Evolutionary conservation across 1,140 invertebrate genomes (phyloP), one percentile per base, ranked within the genome.

Genomic region (Lepidurus arcticus): DNA sequence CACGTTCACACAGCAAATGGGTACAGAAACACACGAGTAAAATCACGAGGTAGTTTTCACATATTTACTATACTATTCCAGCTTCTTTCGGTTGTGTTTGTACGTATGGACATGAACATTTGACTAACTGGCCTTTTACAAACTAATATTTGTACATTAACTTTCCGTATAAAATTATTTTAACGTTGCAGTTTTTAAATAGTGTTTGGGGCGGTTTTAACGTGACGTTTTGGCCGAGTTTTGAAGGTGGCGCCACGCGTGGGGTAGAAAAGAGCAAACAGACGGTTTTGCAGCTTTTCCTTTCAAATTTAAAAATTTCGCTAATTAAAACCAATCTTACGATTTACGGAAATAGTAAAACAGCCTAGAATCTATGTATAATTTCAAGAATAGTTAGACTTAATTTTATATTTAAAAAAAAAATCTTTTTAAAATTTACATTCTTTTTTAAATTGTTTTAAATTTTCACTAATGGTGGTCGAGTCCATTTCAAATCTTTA

Each of bases 1-100:
- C 21, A 13, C 7, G 21, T 13, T n/a, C 53, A 65, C 53, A 65
- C 53, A 65, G 21, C 53, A 65, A 65, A 4, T 34, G 3, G 53
- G 21, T 16, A 65, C 53, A 65, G 9, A n/a, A 34, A 65, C 53
- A n/a, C 21, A 65, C 7, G 16, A 9, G 21, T 5, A 65, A 65
- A 65, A 65, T 65, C 53, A 65, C 53, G 53, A 65, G 53, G 53
- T 65, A 65, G 53, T 65, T 65, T 47, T 65, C 53, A 65, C 53
- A 65, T 34, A 34, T n/a, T 65, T 7, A 65, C 21, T 21, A 21
- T 21, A 65, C 53, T 65, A 21, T 65, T 65, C 53, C 53, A 65
- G 21, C 21, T 13, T 13, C 21, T 7, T 65, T 65, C 16, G 16
- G 13, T 21, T 65, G 16, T 5, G 53, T 65, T 65, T 65, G 53